phyloP scores from a whole-genome alignment of 2,113 vertebrate genomes.

The Empidonax alnorum region DNA sequence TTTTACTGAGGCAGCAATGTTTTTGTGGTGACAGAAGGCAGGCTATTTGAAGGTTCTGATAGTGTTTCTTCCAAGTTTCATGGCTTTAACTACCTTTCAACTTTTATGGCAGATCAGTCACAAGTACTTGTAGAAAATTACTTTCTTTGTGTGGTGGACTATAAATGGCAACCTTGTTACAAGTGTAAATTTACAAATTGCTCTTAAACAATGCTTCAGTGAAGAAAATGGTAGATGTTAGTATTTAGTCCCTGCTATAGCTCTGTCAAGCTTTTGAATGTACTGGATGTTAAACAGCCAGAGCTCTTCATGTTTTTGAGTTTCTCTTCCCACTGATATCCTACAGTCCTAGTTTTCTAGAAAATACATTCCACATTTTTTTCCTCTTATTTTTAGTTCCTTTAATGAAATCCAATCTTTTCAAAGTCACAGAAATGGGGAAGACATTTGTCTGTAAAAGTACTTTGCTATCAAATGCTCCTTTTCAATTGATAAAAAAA shows the following conservation, averaged over 20 bases:
- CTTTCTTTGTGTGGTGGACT: background rate
- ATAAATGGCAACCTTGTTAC: background rate
- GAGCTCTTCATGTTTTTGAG: background rate
- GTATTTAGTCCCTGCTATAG: background rate
- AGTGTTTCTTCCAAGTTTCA: background rate
- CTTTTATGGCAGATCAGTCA: conserved; percentile 3
- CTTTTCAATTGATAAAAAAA: background rate
- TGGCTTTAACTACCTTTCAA: conserved; percentile 24
- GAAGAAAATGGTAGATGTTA: background rate
- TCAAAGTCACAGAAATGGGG: background rate
- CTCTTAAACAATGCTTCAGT: background rate
- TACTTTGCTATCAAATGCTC: background rate
- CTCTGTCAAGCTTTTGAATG: background rate
- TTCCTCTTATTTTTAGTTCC: conserved; percentile 23
- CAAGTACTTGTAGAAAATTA: conserved; percentile 34
- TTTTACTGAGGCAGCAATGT: background rate
- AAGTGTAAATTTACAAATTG: conserved; percentile 36
- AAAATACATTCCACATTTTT: conserved; percentile 15
- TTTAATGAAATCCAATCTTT: conserved; percentile 23
- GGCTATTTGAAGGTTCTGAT: background rate
- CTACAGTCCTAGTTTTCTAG: background rate
- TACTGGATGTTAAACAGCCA: background rate
- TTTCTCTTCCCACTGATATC: background rate
- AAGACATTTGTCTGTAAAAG: background rate
- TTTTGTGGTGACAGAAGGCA: background rate